phyloP scores from a whole-genome alignment of 2,113 vertebrate genomes.

The Urocolius indicus region DNA sequence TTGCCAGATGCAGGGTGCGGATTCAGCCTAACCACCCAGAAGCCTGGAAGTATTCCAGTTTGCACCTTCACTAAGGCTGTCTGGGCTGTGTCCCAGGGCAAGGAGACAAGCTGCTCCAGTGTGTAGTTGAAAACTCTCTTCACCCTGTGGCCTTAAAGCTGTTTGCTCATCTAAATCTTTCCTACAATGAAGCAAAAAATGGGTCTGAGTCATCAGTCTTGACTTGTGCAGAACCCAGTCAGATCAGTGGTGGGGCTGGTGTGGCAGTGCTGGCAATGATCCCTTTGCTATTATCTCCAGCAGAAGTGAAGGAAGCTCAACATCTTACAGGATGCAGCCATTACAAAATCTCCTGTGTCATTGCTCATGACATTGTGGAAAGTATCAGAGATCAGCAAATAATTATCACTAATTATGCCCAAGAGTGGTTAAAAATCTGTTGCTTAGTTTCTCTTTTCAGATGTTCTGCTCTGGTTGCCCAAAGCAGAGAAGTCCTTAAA shows the following conservation, averaged over 20 bases:
- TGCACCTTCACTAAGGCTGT: not conserved
- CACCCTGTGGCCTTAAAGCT: not conserved
- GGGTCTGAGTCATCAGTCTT: not conserved
- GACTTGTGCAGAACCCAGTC: not conserved
- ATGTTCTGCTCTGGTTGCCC: not conserved
- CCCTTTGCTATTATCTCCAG: not conserved
- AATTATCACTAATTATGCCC: not conserved
- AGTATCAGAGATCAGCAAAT: not conserved
- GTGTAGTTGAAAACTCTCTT: not conserved
- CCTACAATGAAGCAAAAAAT: not conserved
- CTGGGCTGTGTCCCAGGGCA: not conserved
- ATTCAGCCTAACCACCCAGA: not conserved
- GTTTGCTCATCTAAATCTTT: not conserved
- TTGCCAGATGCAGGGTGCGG: not conserved
- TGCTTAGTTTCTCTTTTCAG: slow-evolving; percentile 3
- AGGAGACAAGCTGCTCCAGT: not conserved
- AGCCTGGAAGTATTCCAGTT: not conserved
- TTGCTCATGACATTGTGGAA: not conserved
- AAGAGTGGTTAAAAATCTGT: not conserved
- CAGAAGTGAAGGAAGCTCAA: not conserved
- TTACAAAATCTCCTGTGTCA: not conserved
- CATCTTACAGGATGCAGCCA: not conserved
- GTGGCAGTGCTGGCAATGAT: not conserved
- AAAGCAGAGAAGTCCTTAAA: not conserved
- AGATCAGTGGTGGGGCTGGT: not conserved